phyloP scores from a whole-genome alignment of 2,113 vertebrate genomes.

The Zapus hudsonius region DNA sequence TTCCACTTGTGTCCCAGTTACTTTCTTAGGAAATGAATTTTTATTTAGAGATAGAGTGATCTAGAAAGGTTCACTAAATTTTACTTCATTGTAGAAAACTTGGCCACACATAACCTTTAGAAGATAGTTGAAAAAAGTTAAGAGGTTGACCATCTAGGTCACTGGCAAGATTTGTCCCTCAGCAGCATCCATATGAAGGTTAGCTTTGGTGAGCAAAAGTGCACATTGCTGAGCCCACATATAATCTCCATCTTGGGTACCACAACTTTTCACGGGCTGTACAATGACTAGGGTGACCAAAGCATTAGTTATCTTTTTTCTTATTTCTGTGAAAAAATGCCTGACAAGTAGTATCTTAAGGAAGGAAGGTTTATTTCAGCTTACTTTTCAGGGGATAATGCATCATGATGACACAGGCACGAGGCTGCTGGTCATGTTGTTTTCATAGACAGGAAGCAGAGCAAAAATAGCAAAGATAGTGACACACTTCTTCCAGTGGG shows the following conservation, averaged over 20 bases:
- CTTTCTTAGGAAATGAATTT: not conserved
- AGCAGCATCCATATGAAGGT: not conserved
- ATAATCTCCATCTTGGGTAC: not conserved
- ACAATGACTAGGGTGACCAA: too few relatives aligned
- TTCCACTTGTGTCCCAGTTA: not conserved
- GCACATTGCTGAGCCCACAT: not conserved
- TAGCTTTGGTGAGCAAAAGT: not conserved
- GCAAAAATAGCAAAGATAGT: not conserved
- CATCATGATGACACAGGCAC: too few relatives aligned
- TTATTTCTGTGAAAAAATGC: not conserved
- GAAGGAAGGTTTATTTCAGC: not conserved
- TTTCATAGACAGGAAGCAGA: not conserved
- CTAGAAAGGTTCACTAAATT: not conserved
- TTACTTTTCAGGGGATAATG: not conserved
- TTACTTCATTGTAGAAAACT: not conserved
- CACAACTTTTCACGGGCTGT: not conserved
- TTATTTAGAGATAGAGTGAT: not conserved
- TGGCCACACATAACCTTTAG: not conserved
- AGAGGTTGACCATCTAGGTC: not conserved
- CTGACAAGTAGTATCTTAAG: not conserved
- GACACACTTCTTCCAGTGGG: not conserved
- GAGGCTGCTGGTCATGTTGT: not conserved
- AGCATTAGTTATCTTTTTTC: too few relatives aligned
- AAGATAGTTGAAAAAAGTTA: not conserved
- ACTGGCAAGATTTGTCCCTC: not conserved